phyloP scores from a whole-genome alignment of 2,113 vertebrate species.

The Myiopsitta monachus region DNA sequence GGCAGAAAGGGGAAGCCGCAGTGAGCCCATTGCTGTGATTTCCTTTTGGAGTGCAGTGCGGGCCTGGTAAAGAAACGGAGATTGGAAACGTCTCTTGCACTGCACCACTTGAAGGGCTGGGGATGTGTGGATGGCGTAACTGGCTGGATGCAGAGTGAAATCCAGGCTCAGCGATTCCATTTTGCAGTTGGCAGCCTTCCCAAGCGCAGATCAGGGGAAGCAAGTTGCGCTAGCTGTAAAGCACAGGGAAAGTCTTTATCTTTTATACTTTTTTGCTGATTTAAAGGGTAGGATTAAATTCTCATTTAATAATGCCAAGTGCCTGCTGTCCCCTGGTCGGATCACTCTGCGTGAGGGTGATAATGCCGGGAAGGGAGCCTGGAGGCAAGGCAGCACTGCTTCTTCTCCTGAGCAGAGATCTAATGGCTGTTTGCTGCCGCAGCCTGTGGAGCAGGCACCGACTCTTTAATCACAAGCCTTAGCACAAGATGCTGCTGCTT shows the following conservation, averaged over 20 bases:
- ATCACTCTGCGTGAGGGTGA: not conserved
- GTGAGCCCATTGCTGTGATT: rapidly evolving
- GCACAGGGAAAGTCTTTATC: slow-evolving; percentile 34
- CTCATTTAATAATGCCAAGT: slow-evolving; percentile 42
- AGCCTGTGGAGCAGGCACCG: not conserved
- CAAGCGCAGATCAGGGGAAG: not conserved
- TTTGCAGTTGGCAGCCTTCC: slow-evolving; percentile 64
- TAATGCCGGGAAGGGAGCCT: slow-evolving; percentile 6
- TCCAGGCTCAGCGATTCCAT: slow-evolving; percentile 61
- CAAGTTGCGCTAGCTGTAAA: not conserved
- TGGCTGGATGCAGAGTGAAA: slow-evolving; percentile 53
- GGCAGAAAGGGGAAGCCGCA: not conserved
- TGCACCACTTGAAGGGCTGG: not conserved
- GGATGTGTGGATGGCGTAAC: not conserved
- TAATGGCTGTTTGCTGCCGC: not conserved
- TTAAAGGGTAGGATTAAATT: slow-evolving; percentile 54
- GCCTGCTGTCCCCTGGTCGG: slow-evolving; percentile 11
- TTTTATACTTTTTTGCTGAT: slow-evolving; percentile 29
- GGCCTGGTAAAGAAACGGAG: slow-evolving; percentile 25
- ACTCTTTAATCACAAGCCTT: not conserved
- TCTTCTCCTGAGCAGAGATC: not conserved
- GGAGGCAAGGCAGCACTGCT: not conserved
- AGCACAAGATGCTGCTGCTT: not conserved
- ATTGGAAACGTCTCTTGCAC: not conserved
- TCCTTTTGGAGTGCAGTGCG: not conserved